Conservation (phyloP, 2,113 vertebrate species). For the Eubucco bourcierii region DNA sequence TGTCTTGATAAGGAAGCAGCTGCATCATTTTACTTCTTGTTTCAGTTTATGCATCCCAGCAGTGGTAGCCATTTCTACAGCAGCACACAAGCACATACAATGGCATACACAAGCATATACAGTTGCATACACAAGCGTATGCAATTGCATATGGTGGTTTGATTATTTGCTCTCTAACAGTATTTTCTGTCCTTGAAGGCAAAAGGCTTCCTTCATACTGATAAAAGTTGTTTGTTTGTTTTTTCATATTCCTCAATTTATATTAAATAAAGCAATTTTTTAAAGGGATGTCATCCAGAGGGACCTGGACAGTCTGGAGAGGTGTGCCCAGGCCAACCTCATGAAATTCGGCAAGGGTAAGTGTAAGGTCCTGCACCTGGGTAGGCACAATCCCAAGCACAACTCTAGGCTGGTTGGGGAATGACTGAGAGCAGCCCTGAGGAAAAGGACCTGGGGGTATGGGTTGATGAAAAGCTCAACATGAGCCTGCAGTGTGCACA, state of each 20-base stretch:
- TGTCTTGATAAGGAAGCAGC: slow-evolving; percentile 21
- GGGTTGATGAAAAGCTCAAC: no score
- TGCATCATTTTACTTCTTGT: slow-evolving; percentile 55
- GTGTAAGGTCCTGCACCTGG: no score
- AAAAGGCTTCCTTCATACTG: background rate
- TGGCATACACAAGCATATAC: background rate
- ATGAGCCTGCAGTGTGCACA: no score
- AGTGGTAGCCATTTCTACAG: background rate
- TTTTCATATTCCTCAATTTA: background rate
- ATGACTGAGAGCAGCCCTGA: no score
- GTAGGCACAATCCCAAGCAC: no score
- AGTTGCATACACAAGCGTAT: background rate
- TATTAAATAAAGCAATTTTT: background rate
- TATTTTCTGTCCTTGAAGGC: background rate
- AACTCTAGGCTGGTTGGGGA: no score
- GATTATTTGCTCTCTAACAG: background rate
- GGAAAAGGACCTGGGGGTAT: no score
- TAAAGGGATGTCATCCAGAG: no score
- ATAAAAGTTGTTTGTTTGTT: background rate
- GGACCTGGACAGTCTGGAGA: no score
- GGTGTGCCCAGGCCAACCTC: no score
- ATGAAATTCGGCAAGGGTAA: no score
- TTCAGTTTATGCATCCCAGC: background rate
- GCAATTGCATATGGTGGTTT: background rate
- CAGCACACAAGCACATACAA: background rate